Base-by-base conservation (phyloP, 2,113 vertebrate species). In the Ceyx margarethae region DNA sequence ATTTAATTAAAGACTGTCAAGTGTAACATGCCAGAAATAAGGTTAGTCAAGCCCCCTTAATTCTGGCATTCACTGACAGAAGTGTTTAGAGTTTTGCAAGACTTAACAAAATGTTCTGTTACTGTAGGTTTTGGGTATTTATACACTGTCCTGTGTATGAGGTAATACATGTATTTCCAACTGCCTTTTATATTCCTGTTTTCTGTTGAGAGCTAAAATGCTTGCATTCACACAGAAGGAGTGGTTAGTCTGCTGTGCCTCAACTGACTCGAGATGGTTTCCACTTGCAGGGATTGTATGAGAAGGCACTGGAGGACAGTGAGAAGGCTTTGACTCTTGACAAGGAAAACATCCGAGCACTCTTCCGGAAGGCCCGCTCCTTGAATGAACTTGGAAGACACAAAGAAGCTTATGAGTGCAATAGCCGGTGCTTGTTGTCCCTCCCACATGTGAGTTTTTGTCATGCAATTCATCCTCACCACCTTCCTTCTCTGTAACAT, bases 361-460 rank as follows among this genome's bases (percentile, higher is more conserved):
- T 99, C 5, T 99, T 98, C 96, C 98, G 98, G 91, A 99, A 99
- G 96, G 98, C 99, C 0, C 97, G 98, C 4, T 98, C 98, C 85
- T 95, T 99, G 95, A 98, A 98, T 87, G 98, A 98, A 85, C 98
- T 99, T 14, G 98, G 98, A 13, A 97, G 95, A 67, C 97, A 98
- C 95, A 98, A 97, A 86, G 99, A 99, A 94, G 99, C 99, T 0
- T 99, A 99, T 20, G 97, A 98, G 72, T 99, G 98, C 97, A 98
- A 98, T 89, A 98, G 98, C 35, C 95, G 97, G 51, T 99, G 98
- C 88, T 97, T 99, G 91, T 97, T 99, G 10, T 96, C 97, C 25
- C 97, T 97, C 50, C 98, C 98, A 14, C 98, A 98, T 91, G 99
- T 99, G 97, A 98, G 98, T 96, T 58, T 89, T 66, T 64, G 46